phyloP scores from a whole-genome alignment of 1,140 invertebrate genomes.

The Lithobius niger region DNA sequence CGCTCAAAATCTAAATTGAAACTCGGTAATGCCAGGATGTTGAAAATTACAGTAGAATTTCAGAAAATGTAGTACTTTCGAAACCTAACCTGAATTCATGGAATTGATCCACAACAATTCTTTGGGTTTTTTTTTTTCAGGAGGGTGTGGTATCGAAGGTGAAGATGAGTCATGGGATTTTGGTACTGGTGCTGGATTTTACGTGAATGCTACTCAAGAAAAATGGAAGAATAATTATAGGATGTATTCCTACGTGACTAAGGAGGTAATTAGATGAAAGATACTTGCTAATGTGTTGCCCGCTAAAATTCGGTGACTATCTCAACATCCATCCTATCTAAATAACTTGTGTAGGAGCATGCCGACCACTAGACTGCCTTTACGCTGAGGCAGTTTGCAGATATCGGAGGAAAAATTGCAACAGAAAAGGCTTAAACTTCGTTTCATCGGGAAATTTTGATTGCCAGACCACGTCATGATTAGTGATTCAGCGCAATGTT shows the following conservation, averaged over 20 bases:
- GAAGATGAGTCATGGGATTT: constrained; percentile 87
- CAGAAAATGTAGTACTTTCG: neutral
- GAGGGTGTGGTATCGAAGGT: constrained; percentile 73
- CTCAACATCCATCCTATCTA: too few species aligned
- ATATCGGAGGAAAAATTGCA: too few species aligned
- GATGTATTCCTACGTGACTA: constrained; percentile 94
- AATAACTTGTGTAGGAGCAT: too few species aligned
- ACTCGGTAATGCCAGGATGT: neutral
- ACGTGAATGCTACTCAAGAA: constrained; percentile 77
- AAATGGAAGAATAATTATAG: constrained; percentile 89
- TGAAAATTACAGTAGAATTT: neutral
- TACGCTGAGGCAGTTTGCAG: too few species aligned
- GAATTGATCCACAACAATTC: neutral
- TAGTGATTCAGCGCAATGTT: too few species aligned
- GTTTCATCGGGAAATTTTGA: too few species aligned
- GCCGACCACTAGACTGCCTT: too few species aligned
- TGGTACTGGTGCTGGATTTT: constrained; percentile 90
- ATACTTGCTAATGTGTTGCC: too few species aligned
- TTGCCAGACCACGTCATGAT: too few species aligned
- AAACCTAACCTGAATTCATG: neutral
- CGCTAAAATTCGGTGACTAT: too few species aligned
- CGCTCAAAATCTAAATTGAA: neutral
- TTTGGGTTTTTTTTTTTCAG: constrained; percentile 26
- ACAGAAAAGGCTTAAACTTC: too few species aligned
- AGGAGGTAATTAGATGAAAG: constrained; percentile 57